Evolutionary conservation across 2,888 invertebrate species (phyloP).

Genomic region (Imbricaverruca yamaguchii): DNA sequence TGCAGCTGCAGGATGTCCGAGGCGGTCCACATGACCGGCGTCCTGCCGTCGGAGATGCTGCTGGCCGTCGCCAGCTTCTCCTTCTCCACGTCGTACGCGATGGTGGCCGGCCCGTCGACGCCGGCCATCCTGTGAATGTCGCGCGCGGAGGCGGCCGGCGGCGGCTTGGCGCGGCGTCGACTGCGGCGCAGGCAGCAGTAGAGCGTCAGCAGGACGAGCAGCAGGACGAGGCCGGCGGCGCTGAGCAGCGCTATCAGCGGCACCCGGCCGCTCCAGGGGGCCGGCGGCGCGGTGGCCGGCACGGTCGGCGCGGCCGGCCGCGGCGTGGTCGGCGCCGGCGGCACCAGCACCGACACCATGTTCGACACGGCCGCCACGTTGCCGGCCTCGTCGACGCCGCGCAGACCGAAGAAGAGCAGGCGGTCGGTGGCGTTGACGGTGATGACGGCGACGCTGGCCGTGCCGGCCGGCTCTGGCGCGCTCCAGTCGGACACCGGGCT

Average conservation of each 20-base stretch:
- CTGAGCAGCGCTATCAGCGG: slow-evolving; percentile 30
- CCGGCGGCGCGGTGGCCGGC: slow-evolving; percentile 3
- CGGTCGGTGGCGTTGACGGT: slow-evolving; percentile 48
- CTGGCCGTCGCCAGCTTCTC: neutral
- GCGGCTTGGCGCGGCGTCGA: slow-evolving; percentile 28
- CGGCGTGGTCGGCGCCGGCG: slow-evolving; percentile 47
- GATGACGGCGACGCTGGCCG: slow-evolving; percentile 44
- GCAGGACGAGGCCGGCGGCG: slow-evolving; percentile 28
- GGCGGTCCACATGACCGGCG: slow-evolving; percentile 22
- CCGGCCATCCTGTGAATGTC: neutral
- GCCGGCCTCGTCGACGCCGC: slow-evolving; percentile 45
- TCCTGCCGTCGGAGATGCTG: neutral
- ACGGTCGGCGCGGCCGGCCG: slow-evolving; percentile 42
- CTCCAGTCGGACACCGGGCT: slow-evolving; percentile 26
- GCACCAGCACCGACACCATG: slow-evolving; percentile 47
- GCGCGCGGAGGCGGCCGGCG: slow-evolving; percentile 20
- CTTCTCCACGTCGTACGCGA: slow-evolving; percentile 13
- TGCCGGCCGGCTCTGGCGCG: slow-evolving; percentile 29
- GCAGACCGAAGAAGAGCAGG: slow-evolving; percentile 49
- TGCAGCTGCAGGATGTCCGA: neutral
- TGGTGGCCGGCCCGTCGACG: neutral
- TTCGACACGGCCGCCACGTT: slow-evolving; percentile 47
- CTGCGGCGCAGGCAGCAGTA: slow-evolving; percentile 29
- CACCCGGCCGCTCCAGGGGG: slow-evolving; percentile 20
- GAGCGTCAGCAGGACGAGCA: slow-evolving; percentile 27